Evolutionary conservation across 2,888 invertebrate genomes (phyloP), one percentile per base, ranked within the genome.

Genomic region (Trichopria drosophilae): DNA sequence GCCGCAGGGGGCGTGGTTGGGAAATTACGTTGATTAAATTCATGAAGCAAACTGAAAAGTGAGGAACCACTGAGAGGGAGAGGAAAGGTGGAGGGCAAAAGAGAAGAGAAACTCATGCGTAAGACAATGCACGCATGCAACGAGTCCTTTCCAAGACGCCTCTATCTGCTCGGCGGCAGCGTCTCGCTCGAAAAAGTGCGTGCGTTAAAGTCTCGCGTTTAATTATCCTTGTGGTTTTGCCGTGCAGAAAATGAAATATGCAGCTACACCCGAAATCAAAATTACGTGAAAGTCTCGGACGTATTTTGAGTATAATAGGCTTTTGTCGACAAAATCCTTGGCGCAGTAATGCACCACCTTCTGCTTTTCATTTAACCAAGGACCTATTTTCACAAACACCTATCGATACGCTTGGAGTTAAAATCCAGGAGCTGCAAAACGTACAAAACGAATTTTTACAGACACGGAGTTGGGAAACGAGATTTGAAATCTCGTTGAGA

Each of bases 1-100:
- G n/a, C n/a, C n/a, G n/a, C 23, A 50, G 53, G 37, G 58, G 64
- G 64, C 64, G 67, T 63, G 65, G 65, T 60, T 62, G 60, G 59
- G 59, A 66, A 68, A 69, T 67, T 66, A 66, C 69, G 64, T 61
- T 67, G 65, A 68, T 69, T 67, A 69, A 69, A 68, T 68, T 65
- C 65, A 63, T 60, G 59, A n/a, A n/a, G n/a, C n/a, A n/a, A n/a
- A n/a, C n/a, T n/a, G n/a, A n/a, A n/a, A n/a, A n/a, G n/a, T 29
- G 35, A 6, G 49, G 16, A 5, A 15, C 13, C 29, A 42, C 10
- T 10, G 18, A 12, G 12, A 15, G 22, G 22, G 23, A 5, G 34
- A 28, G 49, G 6, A 18, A 19, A 6, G 22, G 15, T 20, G 12
- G 4, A 29, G 16, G 34, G 12, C 10, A 19, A 13, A 15, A 40